These are phyloP conservation scores for Squalus acanthias DNA, from an alignment of 2,797 vertebrate species.

Conservation along the genomic window DNA sequence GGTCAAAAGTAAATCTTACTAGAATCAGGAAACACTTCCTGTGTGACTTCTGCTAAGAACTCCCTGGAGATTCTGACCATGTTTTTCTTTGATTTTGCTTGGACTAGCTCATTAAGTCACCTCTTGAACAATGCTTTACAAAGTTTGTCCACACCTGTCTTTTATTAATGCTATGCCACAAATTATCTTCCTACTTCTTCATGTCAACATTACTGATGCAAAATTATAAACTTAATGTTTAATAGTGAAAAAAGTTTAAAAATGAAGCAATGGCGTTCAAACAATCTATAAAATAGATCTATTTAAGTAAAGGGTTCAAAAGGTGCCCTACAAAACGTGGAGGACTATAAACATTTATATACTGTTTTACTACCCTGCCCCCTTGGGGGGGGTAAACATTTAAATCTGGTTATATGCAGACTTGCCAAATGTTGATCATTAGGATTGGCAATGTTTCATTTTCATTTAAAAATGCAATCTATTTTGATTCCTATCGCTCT, in stretches of 20 bases:
- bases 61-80: background rate
- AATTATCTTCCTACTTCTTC: background rate
- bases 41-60: background rate
- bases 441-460: background rate
- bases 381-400: background rate
- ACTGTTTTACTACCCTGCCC: background rate
- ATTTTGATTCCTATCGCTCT: background rate
- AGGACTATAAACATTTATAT: background rate
- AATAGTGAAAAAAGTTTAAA: background rate
- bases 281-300: background rate
- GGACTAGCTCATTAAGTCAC: background rate
- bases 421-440: background rate
- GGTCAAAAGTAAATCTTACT: background rate
- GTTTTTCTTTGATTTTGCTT: background rate
- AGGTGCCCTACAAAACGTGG: background rate
- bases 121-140: background rate
- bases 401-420: background rate
- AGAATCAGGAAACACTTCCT: background rate
- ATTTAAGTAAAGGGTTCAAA: background rate
- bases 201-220: background rate
- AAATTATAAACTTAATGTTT: background rate
- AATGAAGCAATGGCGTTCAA: background rate
- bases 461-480: background rate
- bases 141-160: slow-evolving; percentile 12
- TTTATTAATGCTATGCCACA: background rate